A percentile compares a stretch with the other conserved stretches of the same genome.
phyloP scores from a whole-genome alignment of 2,888 invertebrate species.

The Coleophora flavipennella region DNA sequence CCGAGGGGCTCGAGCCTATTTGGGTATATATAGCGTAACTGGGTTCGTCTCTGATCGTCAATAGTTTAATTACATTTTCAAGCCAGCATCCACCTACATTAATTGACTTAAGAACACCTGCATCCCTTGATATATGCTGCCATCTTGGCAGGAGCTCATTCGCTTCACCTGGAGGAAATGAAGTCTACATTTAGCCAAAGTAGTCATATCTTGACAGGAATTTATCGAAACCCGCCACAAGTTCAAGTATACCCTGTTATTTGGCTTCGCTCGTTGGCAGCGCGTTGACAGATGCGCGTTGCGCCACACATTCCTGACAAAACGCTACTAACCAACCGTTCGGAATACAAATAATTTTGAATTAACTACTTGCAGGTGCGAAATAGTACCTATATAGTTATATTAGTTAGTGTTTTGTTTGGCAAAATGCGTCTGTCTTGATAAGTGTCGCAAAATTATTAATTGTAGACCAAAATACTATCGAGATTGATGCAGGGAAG shows the following conservation, averaged over 20 bases:
- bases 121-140: no score
- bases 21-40: no score
- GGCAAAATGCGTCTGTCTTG: constrained; percentile 19
- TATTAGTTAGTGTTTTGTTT: constrained; percentile 9
- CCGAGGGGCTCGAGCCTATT: no score
- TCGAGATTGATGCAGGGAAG: no score
- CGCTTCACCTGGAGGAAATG: no score
- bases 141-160: no score
- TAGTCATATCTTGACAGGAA: no score
- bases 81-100: no score
- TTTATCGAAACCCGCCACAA: constrained; percentile 4
- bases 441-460: neutral
- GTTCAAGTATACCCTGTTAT: constrained; percentile 26
- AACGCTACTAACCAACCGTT: constrained; percentile 17
- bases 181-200: no score
- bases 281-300: constrained; percentile 23
- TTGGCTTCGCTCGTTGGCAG: constrained; percentile 48
- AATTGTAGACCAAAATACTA: neutral
- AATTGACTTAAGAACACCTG: no score
- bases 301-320: constrained; percentile 26
- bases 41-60: no score
- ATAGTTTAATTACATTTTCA: no score
- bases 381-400: constrained; percentile 6
- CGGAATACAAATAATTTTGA: constrained; percentile 27
- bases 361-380: constrained; percentile 36